Evolutionary conservation across 2,797 vertebrate genomes (phyloP).

Genomic region (Cuniculus paca): DNA sequence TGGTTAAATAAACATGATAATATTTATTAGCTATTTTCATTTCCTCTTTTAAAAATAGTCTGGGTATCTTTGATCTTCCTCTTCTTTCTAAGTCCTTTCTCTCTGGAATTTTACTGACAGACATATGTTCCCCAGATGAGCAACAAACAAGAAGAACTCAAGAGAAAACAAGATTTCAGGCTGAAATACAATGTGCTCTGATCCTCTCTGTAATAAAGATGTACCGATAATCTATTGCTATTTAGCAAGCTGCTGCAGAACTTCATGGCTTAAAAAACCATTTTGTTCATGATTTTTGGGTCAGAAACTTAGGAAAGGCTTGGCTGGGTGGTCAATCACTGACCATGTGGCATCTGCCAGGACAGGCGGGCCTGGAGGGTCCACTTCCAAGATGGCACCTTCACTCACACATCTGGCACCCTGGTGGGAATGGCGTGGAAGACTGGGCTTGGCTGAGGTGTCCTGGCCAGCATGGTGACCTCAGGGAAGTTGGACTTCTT

Average conservation of each 20-base stretch:
- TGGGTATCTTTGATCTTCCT: not conserved
- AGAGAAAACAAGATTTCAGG: not conserved
- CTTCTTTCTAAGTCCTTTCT: not conserved
- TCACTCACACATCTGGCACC: not conserved
- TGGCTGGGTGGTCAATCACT: not conserved
- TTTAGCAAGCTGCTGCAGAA: not conserved
- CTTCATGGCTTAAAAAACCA: not conserved
- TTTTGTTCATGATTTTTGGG: not conserved
- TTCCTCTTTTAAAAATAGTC: not conserved
- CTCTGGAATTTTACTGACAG: not conserved
- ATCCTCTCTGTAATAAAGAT: not conserved
- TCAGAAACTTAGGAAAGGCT: constrained; percentile 11
- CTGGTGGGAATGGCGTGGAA: too few species aligned
- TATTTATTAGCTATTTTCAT: not conserved
- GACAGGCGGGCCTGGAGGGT: not conserved
- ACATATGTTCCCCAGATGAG: not conserved
- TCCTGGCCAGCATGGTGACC: not conserved
- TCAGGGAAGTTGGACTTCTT: not conserved
- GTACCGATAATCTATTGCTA: not conserved
- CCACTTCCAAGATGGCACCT: not conserved
- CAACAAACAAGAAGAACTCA: constrained; percentile 2
- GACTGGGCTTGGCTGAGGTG: not conserved
- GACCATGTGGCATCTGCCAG: not conserved
- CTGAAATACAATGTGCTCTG: not conserved
- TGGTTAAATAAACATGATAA: not conserved